Evolutionary conservation across 2,113 vertebrate species (phyloP), one percentile per base, ranked within the genome.

Genomic region (Entomyzon cyanotis): DNA sequence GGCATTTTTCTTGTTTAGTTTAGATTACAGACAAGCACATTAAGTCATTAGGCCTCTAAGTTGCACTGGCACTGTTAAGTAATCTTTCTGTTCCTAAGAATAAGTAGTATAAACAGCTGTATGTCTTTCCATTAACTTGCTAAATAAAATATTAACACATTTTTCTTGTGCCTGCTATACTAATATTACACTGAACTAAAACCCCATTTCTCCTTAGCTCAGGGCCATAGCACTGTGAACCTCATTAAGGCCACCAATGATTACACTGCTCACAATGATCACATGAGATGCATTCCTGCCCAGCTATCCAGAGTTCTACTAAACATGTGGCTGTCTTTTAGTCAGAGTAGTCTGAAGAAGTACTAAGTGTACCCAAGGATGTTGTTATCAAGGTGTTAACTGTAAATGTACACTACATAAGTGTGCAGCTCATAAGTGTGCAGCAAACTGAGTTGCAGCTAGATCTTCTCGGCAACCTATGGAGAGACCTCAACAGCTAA

Each of bases 91-190:
- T 96, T 96, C 50, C 84, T 42, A 58, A 95, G 84, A 91, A 55
- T 87, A 85, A 90, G 73, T 84, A 96, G 93, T 94, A 94, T 37
- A 63, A 97, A 87, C 91, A 95, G 68, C 41, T 97, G 95, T 96
- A 95, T 96, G 93, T 96, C 76, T 96, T 92, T 93, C 58, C 73
- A 81, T 95, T 95, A 95, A 92, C 91, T 92, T 97, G 95, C 44
- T 94, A 84, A 97, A 97, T 97, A 97, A 97, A 97, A 92, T 96
- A 89, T 86, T 97, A 97, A 97, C 95, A 95, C 93, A 84, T 94
- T 94, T 93, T 95, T 92, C 89, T 96, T 2, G 89, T 96, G 93
- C 91, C 60, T 96, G 83, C 95, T 96, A 92, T 96, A 90, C 91
- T 97, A 94, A 95, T 96, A 88, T 87, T 84, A 41, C 60, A 90